phyloP scores from a whole-genome alignment of 2,113 vertebrate genomes.

The Upupa epops region DNA sequence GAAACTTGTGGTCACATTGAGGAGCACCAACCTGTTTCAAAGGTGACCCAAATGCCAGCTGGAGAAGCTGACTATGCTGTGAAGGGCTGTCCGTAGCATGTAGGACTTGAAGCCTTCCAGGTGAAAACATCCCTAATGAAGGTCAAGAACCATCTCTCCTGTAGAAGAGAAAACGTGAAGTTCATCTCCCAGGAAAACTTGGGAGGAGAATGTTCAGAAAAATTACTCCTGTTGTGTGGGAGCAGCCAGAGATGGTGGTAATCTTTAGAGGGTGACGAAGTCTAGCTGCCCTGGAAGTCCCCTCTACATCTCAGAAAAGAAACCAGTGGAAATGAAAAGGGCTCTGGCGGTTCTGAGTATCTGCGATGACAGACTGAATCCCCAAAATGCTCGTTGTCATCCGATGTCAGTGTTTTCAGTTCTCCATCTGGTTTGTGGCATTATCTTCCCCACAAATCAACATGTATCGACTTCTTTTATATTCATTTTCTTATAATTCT shows the following conservation, averaged over 20 bases:
- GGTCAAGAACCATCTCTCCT: neutral
- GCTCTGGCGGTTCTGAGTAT: neutral
- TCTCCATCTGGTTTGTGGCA: neutral
- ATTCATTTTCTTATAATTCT: too few relatives aligned
- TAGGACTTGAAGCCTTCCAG: neutral
- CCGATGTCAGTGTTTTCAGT: neutral
- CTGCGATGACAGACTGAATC: neutral
- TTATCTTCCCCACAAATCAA: neutral
- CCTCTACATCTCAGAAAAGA: neutral
- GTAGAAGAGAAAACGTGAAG: neutral
- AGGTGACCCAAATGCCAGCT: neutral
- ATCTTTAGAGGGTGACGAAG: neutral
- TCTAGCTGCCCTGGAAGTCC: neutral
- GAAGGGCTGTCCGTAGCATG: neutral
- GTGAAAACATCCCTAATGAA: rapidly evolving
- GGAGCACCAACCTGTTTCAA: neutral
- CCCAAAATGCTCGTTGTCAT: neutral
- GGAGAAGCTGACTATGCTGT: neutral
- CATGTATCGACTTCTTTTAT: neutral
- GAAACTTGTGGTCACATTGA: neutral
- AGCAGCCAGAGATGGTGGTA: neutral
- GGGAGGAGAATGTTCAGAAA: neutral
- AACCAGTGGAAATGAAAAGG: neutral
- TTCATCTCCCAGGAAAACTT: neutral
- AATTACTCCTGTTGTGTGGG: neutral